Base-by-base conservation (phyloP, 2,888 invertebrate genomes). In the Hydropsyche betteni region DNA sequence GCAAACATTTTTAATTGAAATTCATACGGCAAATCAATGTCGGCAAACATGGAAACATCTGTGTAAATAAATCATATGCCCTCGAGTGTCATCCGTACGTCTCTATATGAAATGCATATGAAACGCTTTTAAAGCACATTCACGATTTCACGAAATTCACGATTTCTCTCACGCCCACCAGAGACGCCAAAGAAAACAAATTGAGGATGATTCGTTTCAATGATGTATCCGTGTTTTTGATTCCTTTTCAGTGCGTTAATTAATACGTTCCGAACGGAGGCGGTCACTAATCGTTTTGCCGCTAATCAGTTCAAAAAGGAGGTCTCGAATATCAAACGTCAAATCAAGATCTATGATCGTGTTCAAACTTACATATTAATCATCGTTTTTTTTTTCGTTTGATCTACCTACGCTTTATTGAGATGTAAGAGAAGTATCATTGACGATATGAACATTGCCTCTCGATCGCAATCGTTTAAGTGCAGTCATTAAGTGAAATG, bases 301-400 rank as follows among this genome's bases (percentile, higher is more conserved):
- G 64, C 34, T 64, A 64, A 64, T 64, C n/a, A 36, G 64, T 64
- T 64, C 64, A 34, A 64, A 64, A 64, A 64, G 64, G 64, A 36
- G 64, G 64, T 64, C 64, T 36, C 64, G 64, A 36, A 64, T 64
- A 64, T 64, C 64, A 64, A 64, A 64, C 36, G 64, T 64, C 64
- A 64, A 64, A 64, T 64, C 64, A 36, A 64, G 36, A 64, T 64
- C 36, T 64, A 64, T 36, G 36, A 64, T 64, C 64, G 36, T 64
- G 64, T 64, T 64, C 34, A 36, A 4, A 10, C 64, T 36, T n/a
- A 64, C 4, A 64, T 64, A 64, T 64, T 64, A 34, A 36, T 64
- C 64, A 36, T 64, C 34, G 36, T 33, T 34, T 64, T 64, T 64
- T 64, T 8, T 64, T 34, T 61, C 24, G 24, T 64, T 55, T 36